Evolutionary conservation across 2,888 invertebrate genomes (phyloP), one percentile per base, ranked within the genome.

Genomic region (Fragum whitleyi): DNA sequence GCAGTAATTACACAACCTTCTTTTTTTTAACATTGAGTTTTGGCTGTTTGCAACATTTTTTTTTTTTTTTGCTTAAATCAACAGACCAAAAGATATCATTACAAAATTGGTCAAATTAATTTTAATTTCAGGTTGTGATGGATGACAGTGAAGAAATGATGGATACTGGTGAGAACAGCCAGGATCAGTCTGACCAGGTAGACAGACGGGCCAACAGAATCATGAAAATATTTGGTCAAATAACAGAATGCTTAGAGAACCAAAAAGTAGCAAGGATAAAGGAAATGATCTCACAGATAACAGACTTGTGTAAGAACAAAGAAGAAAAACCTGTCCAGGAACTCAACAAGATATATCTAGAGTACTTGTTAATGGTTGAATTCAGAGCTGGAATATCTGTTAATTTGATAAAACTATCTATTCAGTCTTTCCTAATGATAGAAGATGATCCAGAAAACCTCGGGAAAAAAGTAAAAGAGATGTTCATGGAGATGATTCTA

Each of bases 311-410:
- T 16, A 47, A 16, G 2, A 47, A 14, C n/a, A 47, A 47, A 47
- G 29, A 61, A 19, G 47, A 47, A n/a, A 47, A 47, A 47, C 47
- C 47, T 9, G 14, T 47, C 47, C 47, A 47, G n/a, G 47, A 47
- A 3, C 47, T 47, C 7, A 47, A 47, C n/a, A 47, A 47, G n/a
- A 47, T 47, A n/a, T 47, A 47, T 47, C 19, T 47, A 14, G 47
- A 47, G n/a, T 47, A 47, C n/a, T 47, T 47, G n/a, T 16, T 47
- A 2, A 47, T 47, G 47, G 47, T 47, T 9, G 47, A 61, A 61
- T 61, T 61, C 21, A n/a, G 61, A 16, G 29, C 61, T 19, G 61
- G 61, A n/a, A 61, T 61, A 32, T 61, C 61, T 16, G 61, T 61
- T 6, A 32, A 61, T 19, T 61, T 61, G 32, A 61, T 61, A 19